These are phyloP conservation scores for Epinotia bilunana DNA, from an alignment of 2,888 invertebrate species.

Conservation along the genomic window DNA sequence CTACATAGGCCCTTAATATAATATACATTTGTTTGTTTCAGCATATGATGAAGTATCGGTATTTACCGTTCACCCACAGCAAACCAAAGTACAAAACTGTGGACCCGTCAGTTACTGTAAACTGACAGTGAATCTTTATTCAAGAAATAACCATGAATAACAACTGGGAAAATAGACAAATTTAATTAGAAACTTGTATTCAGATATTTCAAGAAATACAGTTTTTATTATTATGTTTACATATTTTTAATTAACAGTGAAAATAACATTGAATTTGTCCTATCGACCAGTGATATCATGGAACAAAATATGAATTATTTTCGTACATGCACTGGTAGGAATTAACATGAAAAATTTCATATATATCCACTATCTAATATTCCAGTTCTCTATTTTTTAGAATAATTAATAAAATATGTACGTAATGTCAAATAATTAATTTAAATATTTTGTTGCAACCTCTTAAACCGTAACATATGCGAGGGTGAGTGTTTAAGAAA, in stretches of 20 bases:
- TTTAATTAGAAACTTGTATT: constrained; percentile 78
- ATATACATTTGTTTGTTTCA: constrained; percentile 79
- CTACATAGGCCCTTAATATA: not conserved
- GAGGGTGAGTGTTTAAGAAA: not conserved
- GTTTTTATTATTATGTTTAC: constrained; percentile 79
- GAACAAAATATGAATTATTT: constrained; percentile 3
- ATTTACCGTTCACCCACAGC: constrained; percentile 99
- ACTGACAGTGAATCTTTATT: constrained; percentile 66
- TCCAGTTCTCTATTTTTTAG: not conserved
- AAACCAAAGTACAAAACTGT: constrained; percentile 96
- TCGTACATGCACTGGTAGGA: not conserved
- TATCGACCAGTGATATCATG: not conserved
- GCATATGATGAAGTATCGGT: constrained; percentile 99
- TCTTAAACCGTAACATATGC: not conserved
- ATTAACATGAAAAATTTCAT: not conserved
- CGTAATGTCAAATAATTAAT: not conserved
- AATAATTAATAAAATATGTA: not conserved
- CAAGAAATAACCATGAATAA: constrained; percentile 54
- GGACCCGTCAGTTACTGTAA: constrained; percentile 72
- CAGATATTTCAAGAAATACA: constrained; percentile 80
- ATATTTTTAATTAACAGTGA: constrained; percentile 59
- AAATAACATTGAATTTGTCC: constrained; percentile 1
- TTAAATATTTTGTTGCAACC: not conserved
- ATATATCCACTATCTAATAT: not conserved
- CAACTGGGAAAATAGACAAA: constrained; percentile 66